A percentile compares a stretch with the other conserved stretches of the same genome.
phyloP scores from a whole-genome alignment of 2,113 vertebrate genomes.

The Varanus komodoensis region DNA sequence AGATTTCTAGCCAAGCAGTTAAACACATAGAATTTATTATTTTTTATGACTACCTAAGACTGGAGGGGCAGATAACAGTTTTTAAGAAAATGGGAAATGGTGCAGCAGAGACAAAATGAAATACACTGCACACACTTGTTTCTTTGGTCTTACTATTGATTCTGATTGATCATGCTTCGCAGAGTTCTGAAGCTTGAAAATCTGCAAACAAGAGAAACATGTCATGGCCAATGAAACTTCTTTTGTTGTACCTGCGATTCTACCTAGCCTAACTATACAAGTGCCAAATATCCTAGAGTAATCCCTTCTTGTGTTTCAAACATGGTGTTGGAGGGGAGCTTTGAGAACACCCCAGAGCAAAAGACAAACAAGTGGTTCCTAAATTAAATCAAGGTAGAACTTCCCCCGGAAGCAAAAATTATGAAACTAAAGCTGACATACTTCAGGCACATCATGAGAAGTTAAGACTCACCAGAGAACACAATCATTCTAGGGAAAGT shows the following conservation, averaged over 20 bases:
- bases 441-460: no score
- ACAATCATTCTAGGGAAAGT: no score
- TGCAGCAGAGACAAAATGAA: neutral
- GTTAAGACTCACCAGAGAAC: no score
- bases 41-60: neutral
- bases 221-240: neutral
- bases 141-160: neutral
- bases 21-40: neutral
- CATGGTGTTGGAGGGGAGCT: no score
- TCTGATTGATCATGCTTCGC: no score
- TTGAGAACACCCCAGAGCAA: no score
- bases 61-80: neutral
- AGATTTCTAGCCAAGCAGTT: neutral
- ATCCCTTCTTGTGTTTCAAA: neutral
- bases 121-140: no score
- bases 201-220: neutral
- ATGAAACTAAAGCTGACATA: no score
- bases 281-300: neutral
- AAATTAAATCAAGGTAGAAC: no score
- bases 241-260: neutral
- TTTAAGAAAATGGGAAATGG: neutral
- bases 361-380: no score
- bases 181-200: neutral
- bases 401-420: no score
- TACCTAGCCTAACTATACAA: neutral